These are phyloP conservation scores for Pholis gunnellus DNA, from an alignment of 2,113 vertebrate species.

Conservation along the genomic window DNA sequence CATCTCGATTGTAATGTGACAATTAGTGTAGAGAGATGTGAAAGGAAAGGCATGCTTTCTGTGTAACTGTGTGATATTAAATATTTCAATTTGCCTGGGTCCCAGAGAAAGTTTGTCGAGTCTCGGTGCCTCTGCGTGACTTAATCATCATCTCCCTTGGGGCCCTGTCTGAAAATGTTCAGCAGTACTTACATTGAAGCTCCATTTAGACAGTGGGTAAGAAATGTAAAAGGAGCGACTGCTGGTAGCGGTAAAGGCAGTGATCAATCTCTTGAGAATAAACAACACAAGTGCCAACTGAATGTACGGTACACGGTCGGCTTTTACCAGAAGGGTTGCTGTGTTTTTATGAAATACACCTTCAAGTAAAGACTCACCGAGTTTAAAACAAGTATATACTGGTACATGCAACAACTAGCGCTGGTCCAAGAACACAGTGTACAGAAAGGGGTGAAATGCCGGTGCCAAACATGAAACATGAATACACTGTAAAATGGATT, in stretches of 20 bases:
- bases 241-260: not conserved
- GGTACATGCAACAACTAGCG: not conserved
- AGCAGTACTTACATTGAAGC: constrained; percentile 29
- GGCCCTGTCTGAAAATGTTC: constrained; percentile 28
- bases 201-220: not conserved
- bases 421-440: constrained; percentile 10
- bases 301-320: not conserved
- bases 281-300: not conserved
- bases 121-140: constrained; percentile 11
- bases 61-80: constrained; percentile 35
- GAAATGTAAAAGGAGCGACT: not conserved
- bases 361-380: not conserved
- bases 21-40: constrained; percentile 3
- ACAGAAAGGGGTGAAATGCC: constrained; percentile 24
- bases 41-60: not conserved
- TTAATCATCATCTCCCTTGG: constrained; percentile 49
- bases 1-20: not conserved
- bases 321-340: not conserved
- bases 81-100: constrained; percentile 30
- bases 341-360: not conserved
- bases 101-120: constrained; percentile 42
- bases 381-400: constrained; percentile 4
- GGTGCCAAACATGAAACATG: constrained; percentile 21
- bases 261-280: not conserved
- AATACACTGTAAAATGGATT: constrained; percentile 36